A percentile compares a stretch with the other conserved stretches of the same genome.
These are phyloP conservation scores for Benthosema pterotum DNA, from an alignment of 2,797 vertebrate genomes.

Conservation along the genomic window DNA sequence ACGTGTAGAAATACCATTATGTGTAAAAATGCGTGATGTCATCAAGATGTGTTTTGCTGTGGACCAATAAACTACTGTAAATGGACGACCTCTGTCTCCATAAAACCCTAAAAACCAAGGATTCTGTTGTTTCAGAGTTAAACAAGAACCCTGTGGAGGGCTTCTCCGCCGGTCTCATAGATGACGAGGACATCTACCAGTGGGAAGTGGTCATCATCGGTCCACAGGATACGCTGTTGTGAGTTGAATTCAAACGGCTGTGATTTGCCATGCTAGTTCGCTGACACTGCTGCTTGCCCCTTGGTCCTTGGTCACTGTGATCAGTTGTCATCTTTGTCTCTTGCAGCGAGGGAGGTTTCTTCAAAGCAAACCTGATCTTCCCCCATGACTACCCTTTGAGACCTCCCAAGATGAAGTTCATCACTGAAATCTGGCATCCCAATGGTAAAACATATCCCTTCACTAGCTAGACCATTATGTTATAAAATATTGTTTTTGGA, in stretches of 20 bases:
- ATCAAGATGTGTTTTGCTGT: too few species aligned
- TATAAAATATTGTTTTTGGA: too few species aligned
- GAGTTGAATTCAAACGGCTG: slow-evolving; percentile 39
- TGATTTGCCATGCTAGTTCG: neutral
- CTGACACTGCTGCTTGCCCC: neutral
- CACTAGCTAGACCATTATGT: neutral
- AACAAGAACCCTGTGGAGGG: slow-evolving; percentile 84
- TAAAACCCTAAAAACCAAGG: neutral
- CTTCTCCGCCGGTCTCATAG: slow-evolving; percentile 81
- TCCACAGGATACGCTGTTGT: slow-evolving; percentile 83
- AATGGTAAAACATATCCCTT: slow-evolving; percentile 65
- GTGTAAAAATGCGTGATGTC: too few species aligned
- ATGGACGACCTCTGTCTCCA: too few species aligned
- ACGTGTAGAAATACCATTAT: too few species aligned
- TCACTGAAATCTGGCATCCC: slow-evolving; percentile 83
- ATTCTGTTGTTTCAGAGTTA: slow-evolving; percentile 63
- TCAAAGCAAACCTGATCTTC: slow-evolving; percentile 80
- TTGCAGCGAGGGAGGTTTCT: slow-evolving; percentile 80
- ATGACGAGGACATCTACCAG: slow-evolving; percentile 82
- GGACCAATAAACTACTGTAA: too few species aligned
- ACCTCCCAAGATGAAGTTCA: slow-evolving; percentile 82
- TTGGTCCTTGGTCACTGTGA: neutral
- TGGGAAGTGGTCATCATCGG: slow-evolving; percentile 84
- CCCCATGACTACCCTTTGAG: slow-evolving; percentile 78
- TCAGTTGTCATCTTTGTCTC: slow-evolving; percentile 8